Evolutionary conservation across 2,113 vertebrate species (phyloP).

Genomic region (Indicator indicator): DNA sequence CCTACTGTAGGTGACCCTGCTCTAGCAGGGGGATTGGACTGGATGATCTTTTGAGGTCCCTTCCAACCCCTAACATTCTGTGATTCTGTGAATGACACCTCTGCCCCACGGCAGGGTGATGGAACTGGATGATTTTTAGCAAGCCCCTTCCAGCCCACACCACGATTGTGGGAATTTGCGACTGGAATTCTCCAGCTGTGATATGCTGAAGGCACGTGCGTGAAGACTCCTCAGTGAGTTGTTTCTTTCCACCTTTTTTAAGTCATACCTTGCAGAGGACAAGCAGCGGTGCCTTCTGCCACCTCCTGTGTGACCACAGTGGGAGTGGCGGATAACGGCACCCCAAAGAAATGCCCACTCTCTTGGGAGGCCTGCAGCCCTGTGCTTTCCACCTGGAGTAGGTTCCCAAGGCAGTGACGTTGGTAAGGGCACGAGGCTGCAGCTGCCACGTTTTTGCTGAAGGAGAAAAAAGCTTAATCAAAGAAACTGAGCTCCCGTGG

Average conservation of each 20-base stretch:
- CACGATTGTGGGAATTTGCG: not conserved
- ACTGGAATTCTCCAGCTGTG: not conserved
- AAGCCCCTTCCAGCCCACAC: not conserved
- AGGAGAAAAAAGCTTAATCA: not conserved
- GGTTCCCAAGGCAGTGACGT: not conserved
- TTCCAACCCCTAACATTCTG: too few species aligned
- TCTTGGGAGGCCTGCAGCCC: rapidly evolving
- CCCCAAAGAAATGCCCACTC: rapidly evolving
- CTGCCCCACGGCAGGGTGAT: rapidly evolving
- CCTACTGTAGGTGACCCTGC: too few species aligned
- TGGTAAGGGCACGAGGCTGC: not conserved
- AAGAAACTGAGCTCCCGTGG: not conserved
- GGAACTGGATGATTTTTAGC: not conserved
- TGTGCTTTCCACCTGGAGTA: rapidly evolving
- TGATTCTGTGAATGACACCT: not conserved
- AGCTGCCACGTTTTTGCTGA: not conserved
- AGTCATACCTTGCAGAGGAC: not conserved
- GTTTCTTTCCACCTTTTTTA: not conserved
- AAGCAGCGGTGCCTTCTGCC: not conserved
- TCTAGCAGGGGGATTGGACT: too few species aligned
- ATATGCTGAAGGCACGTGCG: rapidly evolving
- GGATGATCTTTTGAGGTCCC: too few species aligned
- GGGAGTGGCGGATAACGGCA: not conserved
- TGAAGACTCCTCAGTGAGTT: rapidly evolving
- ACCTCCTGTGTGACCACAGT: not conserved